Percentiles rank a stretch among this genome's conserved stretches.
Conservation (phyloP, 2,797 vertebrate genomes). For the Myioborus melanocephalus region DNA sequence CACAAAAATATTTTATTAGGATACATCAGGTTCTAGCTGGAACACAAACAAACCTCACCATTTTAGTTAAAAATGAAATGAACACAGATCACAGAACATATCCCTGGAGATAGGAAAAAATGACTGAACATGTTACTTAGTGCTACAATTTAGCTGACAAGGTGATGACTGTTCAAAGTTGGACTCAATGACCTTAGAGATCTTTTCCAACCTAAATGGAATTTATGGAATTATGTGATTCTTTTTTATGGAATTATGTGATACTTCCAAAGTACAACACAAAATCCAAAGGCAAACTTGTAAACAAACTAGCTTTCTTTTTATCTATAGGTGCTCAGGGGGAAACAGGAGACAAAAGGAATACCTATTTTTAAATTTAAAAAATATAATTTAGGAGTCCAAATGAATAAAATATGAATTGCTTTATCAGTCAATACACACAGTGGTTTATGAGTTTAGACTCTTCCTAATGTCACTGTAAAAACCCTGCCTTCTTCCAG, state of each 20-base stretch:
- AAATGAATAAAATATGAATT: neutral
- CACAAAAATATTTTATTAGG: neutral
- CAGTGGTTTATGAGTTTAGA: neutral
- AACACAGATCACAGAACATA: neutral
- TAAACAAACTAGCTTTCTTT: neutral
- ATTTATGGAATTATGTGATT: neutral
- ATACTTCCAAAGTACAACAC: neutral
- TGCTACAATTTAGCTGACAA: neutral
- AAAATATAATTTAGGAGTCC: neutral
- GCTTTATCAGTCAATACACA: neutral
- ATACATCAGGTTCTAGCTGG: neutral
- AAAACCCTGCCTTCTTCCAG: neutral
- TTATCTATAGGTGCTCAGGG: rapidly evolving
- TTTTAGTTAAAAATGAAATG: neutral
- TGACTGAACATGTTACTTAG: neutral
- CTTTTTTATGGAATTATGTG: neutral
- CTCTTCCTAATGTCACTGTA: neutral
- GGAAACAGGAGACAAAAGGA: rapidly evolving
- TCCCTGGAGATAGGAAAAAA: neutral
- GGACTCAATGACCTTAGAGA: neutral
- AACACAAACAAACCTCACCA: neutral
- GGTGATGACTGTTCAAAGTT: neutral
- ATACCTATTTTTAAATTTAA: neutral
- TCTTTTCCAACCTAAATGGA: neutral
- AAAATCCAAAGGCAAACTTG: neutral